Conservation (phyloP, 2,888 invertebrate genomes). For the Acleris holmiana region DNA sequence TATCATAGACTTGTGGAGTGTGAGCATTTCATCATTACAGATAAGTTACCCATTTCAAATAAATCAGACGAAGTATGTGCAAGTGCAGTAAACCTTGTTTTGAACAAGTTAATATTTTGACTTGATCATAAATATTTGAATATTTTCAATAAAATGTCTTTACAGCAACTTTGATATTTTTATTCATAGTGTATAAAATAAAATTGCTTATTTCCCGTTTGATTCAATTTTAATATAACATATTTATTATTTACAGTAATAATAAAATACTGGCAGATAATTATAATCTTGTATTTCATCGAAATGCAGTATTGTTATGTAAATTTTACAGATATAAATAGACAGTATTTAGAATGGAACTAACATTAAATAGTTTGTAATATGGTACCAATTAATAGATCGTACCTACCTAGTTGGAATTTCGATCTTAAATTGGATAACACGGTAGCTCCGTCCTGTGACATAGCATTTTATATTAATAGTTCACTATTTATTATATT, state of each 20-base stretch:
- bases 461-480: conserved; percentile 15
- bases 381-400: too few species aligned
- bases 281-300: conserved; percentile 52
- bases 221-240: conserved; percentile 78
- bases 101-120: conserved; percentile 70
- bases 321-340: conserved; percentile 31
- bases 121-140: conserved; percentile 65
- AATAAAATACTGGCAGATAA: conserved; percentile 81
- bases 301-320: conserved; percentile 36
- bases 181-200: conserved; percentile 46
- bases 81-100: conserved; percentile 70
- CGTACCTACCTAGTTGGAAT: too few species aligned
- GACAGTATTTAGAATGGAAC: conserved; percentile 23
- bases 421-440: too few species aligned
- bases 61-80: conserved; percentile 65
- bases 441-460: conserved; percentile 22
- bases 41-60: conserved; percentile 52
- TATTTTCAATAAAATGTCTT: conserved; percentile 78
- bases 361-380: conserved; percentile 20
- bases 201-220: conserved; percentile 58
- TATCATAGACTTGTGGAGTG: conserved; percentile 28
- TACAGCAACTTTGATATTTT: conserved; percentile 39
- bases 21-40: conserved; percentile 23
- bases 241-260: conserved; percentile 74
- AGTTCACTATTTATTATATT: conserved; percentile 37